Conservation (phyloP, 2,888 invertebrate genomes). For the Dasypolia templi region DNA sequence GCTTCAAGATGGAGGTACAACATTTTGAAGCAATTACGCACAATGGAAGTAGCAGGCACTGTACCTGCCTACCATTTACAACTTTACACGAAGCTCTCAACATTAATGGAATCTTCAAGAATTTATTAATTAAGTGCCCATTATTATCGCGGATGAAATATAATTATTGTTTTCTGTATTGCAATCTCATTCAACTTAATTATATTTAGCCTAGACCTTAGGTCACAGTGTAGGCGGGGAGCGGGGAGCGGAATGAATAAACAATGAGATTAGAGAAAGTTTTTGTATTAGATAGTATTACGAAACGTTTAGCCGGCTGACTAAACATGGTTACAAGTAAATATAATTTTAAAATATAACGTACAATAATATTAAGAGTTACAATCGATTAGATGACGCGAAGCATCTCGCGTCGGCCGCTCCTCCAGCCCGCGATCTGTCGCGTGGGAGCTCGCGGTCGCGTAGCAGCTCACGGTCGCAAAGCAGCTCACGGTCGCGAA, state of each 20-base stretch:
- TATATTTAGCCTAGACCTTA: conserved; percentile 62
- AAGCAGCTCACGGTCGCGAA: too few species aligned
- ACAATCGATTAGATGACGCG: too few species aligned
- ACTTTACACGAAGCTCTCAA: conserved; percentile 63
- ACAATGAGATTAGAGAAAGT: background rate
- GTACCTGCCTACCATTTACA: conserved; percentile 43
- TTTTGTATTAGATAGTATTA: background rate
- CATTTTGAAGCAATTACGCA: conserved; percentile 38
- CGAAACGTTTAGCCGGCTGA: too few species aligned
- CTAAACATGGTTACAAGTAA: too few species aligned
- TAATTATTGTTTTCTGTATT: conserved; percentile 75
- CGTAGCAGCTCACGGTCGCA: too few species aligned
- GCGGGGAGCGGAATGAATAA: conserved; percentile 1
- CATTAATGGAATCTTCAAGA: conserved; percentile 69
- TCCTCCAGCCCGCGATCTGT: too few species aligned
- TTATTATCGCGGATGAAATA: conserved; percentile 71
- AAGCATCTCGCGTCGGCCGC: too few species aligned
- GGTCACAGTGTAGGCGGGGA: conserved; percentile 23
- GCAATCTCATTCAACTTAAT: conserved; percentile 75
- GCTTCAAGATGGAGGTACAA: conserved; percentile 13
- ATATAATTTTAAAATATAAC: too few species aligned
- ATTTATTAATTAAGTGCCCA: conserved; percentile 68
- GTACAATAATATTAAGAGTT: too few species aligned
- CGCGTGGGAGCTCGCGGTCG: too few species aligned
- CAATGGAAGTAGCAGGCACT: conserved; percentile 25